Evolutionary conservation across 2,797 vertebrate species (phyloP).

Genomic region (Enteromius afrohamiltoni): DNA sequence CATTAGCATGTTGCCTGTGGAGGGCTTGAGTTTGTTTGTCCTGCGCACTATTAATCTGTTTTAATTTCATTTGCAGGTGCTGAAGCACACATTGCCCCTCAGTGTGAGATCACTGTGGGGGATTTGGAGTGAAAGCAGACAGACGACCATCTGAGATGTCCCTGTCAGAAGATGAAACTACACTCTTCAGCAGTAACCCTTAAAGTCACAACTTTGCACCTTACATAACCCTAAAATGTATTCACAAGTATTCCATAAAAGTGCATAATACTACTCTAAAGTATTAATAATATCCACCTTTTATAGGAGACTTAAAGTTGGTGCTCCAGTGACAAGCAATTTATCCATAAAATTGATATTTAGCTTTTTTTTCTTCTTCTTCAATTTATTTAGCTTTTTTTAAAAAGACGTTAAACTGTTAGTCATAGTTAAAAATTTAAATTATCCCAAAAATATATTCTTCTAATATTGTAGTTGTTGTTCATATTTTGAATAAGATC

Average conservation of each 20-base stretch:
- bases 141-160: slow-evolving; percentile 32
- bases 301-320: neutral
- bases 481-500: neutral
- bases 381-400: neutral
- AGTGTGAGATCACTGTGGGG: slow-evolving; percentile 22
- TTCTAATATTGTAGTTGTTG: neutral
- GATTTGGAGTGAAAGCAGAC: slow-evolving; percentile 16
- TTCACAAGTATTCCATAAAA: neutral
- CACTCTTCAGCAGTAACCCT: neutral
- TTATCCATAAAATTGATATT: neutral
- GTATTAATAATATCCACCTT: neutral
- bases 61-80: slow-evolving; percentile 60
- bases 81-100: slow-evolving; percentile 46
- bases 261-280: neutral
- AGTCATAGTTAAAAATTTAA: neutral
- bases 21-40: slow-evolving; percentile 40
- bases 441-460: too few species aligned
- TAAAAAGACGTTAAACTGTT: neutral
- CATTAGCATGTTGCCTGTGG: slow-evolving; percentile 12
- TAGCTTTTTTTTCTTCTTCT: neutral
- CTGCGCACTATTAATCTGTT: slow-evolving; percentile 46
- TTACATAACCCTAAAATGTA: neutral
- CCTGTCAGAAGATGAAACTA: slow-evolving; percentile 27
- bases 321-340: neutral
- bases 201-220: neutral